Evolutionary conservation across 2,797 vertebrate genomes (phyloP).

Genomic region (Dermochelys coriacea): DNA sequence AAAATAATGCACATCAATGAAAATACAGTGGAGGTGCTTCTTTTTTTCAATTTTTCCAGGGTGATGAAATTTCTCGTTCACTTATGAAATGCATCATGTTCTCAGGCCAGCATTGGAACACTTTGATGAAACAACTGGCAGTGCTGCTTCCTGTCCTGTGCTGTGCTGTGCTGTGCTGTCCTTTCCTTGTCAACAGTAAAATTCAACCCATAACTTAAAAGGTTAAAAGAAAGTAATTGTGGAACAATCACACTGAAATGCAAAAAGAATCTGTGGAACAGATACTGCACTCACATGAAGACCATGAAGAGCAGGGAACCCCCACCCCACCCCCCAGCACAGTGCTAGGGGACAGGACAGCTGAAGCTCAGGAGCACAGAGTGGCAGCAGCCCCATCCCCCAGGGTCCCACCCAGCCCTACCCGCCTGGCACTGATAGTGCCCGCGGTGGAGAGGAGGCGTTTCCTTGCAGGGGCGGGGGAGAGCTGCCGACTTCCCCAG

Average conservation of each 20-base stretch:
- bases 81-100: slow-evolving; percentile 20
- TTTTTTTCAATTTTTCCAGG: slow-evolving; percentile 34
- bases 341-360: too few species aligned
- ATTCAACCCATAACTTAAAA: neutral
- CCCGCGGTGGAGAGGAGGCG: too few species aligned
- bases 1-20: neutral
- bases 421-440: too few species aligned
- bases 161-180: neutral
- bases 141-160: neutral
- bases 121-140: slow-evolving; percentile 14
- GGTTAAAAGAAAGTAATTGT: neutral
- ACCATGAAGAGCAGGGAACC: neutral
- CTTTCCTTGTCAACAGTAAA: neutral
- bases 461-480: too few species aligned
- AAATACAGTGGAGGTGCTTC: slow-evolving; percentile 16
- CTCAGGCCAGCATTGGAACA: neutral
- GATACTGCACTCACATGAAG: neutral
- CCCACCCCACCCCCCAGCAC: too few species aligned
- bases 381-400: too few species aligned
- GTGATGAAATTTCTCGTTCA: slow-evolving; percentile 27
- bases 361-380: too few species aligned
- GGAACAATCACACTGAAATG: fast-evolving
- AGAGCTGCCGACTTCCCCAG: too few species aligned
- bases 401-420: too few species aligned
- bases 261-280: neutral